phyloP scores from a whole-genome alignment of 2,888 invertebrate genomes.

The Iselma pallidipennis region DNA sequence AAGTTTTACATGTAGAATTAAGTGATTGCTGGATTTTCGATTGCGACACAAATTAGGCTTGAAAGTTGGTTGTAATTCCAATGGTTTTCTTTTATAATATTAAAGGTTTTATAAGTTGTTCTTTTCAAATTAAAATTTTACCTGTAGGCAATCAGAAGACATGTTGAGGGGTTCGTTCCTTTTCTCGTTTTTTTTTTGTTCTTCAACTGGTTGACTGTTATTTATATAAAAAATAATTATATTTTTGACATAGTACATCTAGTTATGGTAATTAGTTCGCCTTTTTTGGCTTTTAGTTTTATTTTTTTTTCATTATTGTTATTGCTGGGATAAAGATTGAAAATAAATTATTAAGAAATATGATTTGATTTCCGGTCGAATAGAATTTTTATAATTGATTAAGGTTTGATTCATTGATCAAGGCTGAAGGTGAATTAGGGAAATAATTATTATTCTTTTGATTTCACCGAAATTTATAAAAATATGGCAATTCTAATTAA shows the following conservation, averaged over 20 bases:
- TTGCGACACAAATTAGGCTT: constrained; percentile 11
- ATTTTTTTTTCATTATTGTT: background rate
- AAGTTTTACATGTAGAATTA: background rate
- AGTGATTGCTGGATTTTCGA: constrained; percentile 14
- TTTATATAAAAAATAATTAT: background rate
- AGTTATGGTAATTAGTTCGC: background rate
- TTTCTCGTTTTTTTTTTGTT: background rate
- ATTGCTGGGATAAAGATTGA: background rate
- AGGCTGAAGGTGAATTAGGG: background rate
- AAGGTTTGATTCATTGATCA: background rate
- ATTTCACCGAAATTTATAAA: background rate
- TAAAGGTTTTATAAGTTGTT: background rate
- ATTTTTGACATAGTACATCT: background rate
- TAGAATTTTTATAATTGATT: background rate
- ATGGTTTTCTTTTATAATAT: constrained; percentile 5
- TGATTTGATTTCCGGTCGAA: background rate
- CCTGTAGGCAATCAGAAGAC: background rate
- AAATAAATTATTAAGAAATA: background rate
- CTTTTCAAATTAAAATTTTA: background rate
- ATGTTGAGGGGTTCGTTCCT: background rate
- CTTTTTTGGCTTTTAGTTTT: background rate
- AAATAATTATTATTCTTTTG: background rate
- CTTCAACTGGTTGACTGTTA: background rate
- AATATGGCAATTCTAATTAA: background rate
- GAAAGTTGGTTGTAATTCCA: constrained; percentile 10